These are phyloP conservation scores for Drosophila ercepeae DNA, from an alignment of 1,140 invertebrate species.

Conservation along the genomic window DNA sequence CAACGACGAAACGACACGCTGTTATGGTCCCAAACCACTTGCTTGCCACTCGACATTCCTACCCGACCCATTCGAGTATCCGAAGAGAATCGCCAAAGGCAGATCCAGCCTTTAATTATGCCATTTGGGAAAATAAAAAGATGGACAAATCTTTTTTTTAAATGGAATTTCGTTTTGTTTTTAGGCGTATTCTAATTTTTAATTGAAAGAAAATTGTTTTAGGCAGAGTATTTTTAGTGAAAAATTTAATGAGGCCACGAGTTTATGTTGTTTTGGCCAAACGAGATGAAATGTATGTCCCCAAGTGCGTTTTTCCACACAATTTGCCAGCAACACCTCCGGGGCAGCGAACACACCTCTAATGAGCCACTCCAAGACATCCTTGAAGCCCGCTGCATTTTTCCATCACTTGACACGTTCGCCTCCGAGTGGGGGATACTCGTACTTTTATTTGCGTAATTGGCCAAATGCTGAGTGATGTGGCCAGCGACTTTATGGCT, in stretches of 20 bases:
- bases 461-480: constrained; percentile 73
- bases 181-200: constrained; percentile 3
- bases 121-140: constrained; percentile 41
- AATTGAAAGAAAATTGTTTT: background rate
- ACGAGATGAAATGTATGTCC: constrained; percentile 15
- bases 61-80: constrained; percentile 2
- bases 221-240: background rate
- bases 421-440: constrained; percentile 9
- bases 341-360: constrained; percentile 57
- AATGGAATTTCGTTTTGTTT: constrained; percentile 10
- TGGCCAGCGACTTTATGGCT: constrained; percentile 62
- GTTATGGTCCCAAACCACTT: constrained; percentile 52
- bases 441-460: constrained; percentile 77
- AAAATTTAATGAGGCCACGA: constrained; percentile 9
- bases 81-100: constrained; percentile 55
- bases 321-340: constrained; percentile 62
- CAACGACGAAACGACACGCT: constrained; percentile 58
- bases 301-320: constrained; percentile 59
- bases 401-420: constrained; percentile 78
- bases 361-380: constrained; percentile 69
- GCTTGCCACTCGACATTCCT: constrained; percentile 53
- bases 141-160: constrained; percentile 1
- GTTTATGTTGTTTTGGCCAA: too few relatives aligned
- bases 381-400: constrained; percentile 48
- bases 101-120: constrained; percentile 63